phyloP scores from a whole-genome alignment of 2,888 invertebrate species.

The Axea sp. region DNA sequence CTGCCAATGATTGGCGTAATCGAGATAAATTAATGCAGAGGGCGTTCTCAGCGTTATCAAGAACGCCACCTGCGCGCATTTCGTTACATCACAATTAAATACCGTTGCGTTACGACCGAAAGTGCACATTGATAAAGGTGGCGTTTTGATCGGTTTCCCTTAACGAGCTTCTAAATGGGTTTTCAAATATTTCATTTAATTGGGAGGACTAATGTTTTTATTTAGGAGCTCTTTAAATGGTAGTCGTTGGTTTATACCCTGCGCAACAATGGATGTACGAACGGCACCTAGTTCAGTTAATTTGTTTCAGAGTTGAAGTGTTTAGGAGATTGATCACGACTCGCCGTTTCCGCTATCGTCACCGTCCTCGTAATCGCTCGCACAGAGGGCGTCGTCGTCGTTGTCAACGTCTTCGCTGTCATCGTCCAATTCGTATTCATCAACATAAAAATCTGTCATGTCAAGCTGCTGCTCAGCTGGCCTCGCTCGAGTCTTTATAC shows the following conservation, averaged over 20 bases:
- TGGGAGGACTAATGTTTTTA: too few species aligned
- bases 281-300: slow-evolving; percentile 1
- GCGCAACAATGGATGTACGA: background rate
- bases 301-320: slow-evolving; percentile 2
- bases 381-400: slow-evolving; percentile 84
- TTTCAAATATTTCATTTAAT: too few species aligned
- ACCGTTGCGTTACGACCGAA: background rate
- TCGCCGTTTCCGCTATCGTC: slow-evolving; percentile 96
- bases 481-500: slow-evolving; percentile 95
- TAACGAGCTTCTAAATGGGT: too few species aligned
- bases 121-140: too few species aligned
- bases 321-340: slow-evolving; percentile 84
- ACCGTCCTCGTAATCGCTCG: slow-evolving; percentile 87
- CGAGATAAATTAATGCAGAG: too few species aligned
- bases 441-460: slow-evolving; percentile 97
- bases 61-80: too few species aligned
- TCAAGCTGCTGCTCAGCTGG: slow-evolving; percentile 91
- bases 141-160: background rate
- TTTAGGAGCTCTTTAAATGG: background rate
- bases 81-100: slow-evolving; percentile 1
- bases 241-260: background rate
- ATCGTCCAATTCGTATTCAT: slow-evolving; percentile 91
- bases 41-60: too few species aligned
- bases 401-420: slow-evolving; percentile 83
- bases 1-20: too few species aligned